phyloP scores from a whole-genome alignment of 2,113 vertebrate species.

The Eclectus roratus region DNA sequence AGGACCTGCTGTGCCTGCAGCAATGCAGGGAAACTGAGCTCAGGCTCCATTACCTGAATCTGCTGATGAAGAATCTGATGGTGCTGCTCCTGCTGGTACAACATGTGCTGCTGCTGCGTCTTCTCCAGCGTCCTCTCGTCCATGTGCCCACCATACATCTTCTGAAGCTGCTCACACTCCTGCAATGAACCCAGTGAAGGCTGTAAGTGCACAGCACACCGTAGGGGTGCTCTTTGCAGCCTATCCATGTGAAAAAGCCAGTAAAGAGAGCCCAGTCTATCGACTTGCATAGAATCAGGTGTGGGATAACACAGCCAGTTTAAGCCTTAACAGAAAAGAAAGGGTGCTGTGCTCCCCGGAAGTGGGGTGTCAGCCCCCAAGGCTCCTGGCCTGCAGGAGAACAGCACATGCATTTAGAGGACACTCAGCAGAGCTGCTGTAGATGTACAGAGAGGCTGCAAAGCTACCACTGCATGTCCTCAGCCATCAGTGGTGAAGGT shows the following conservation, averaged over 20 bases:
- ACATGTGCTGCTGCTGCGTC: constrained; percentile 95
- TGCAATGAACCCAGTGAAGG: constrained; percentile 29
- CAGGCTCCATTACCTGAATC: constrained; percentile 80
- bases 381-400: not conserved
- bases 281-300: not conserved
- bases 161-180: constrained; percentile 98
- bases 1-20: not conserved
- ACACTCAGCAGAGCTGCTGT: not conserved
- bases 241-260: not conserved
- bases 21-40: not conserved
- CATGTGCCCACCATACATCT: constrained; percentile 92
- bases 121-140: constrained; percentile 92
- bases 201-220: not conserved
- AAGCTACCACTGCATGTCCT: not conserved
- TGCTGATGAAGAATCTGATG: constrained; percentile 91
- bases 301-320: fast-evolving
- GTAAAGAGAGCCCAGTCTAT: not conserved
- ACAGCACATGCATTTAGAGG: fast-evolving
- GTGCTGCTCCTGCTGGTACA: constrained; percentile 98
- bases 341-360: fast-evolving
- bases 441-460: not conserved
- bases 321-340: not conserved
- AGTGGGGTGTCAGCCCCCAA: not conserved
- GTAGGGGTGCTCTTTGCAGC: not conserved
- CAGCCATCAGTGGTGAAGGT: fast-evolving